Base-by-base conservation (phyloP, 1,140 invertebrate species). In the Zaprionus inermis region DNA sequence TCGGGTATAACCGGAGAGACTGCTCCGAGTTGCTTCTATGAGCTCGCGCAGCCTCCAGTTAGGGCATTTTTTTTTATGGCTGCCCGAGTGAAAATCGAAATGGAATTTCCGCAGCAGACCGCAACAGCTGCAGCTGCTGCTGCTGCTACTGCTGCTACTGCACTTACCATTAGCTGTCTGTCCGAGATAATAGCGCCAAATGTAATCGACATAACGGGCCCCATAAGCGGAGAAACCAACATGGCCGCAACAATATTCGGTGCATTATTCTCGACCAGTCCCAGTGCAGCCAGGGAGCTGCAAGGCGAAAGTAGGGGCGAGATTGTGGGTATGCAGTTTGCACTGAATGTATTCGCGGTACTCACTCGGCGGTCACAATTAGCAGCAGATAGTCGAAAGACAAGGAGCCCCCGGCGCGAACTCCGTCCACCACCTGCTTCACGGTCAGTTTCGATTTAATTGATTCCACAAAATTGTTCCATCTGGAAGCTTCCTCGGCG, bases 191-290 rank as follows among this genome's bases (percentile, higher is more conserved):
- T 95, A 22, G 94, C 94, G 4, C 97, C 97, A 91, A 97, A 97
- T 30, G 96, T 97, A 38, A 96, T 94, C 10, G 96, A 97, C 94
- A 97, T 96, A 10, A 97, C 96, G 0, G 97, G 97, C 41, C 96
- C 96, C 97, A 97, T 98, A 3, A 97, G 93, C 0, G 97, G 97
- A 1, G 97, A 97, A 2, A 97, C 96, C 70, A 98, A 92, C 97
- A 98, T 98, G 51, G 96, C 96, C 16, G 97, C 97, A 24, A 97
- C 96, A 59, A 97, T 95, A 82, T 97, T 95, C 1, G 97, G 96
- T 2, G 96, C 95, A 76, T 94, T 94, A 79, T 94, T 94, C 91
- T 94, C 94, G 0, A 94, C 93, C 20, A 94, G 79, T n/a, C 94
- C 94, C 12, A 94, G 86, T 7, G 94, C 94, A 22, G 94, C 94